These are phyloP conservation scores for Siniperca knerii DNA, from an alignment of 2,113 vertebrate species.

Conservation along the genomic window DNA sequence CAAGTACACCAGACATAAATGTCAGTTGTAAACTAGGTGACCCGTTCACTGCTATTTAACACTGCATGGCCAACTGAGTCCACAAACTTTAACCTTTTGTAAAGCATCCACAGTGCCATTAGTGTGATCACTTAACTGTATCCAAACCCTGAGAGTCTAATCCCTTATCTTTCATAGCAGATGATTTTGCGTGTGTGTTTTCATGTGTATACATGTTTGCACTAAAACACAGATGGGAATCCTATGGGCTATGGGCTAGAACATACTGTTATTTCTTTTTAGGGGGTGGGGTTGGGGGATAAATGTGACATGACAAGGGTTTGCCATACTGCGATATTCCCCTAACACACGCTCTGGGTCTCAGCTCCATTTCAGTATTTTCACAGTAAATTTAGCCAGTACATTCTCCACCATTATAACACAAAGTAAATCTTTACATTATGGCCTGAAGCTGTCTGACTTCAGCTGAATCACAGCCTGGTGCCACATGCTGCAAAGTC, in stretches of 20 bases:
- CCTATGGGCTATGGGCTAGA: conserved; percentile 7
- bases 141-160: conserved; percentile 22
- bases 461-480: conserved; percentile 46
- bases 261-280: conserved; percentile 39
- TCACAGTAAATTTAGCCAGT: conserved; percentile 55
- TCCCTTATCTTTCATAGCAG: conserved; percentile 9
- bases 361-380: conserved; percentile 37
- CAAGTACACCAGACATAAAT: neutral
- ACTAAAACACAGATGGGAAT: conserved; percentile 51
- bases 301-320: conserved; percentile 31
- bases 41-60: conserved; percentile 49
- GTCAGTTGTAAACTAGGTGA: too few species aligned
- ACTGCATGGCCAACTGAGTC: conserved; percentile 27
- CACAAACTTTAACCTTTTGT: conserved; percentile 45
- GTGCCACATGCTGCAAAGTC: conserved; percentile 51
- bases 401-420: conserved; percentile 4
- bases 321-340: conserved; percentile 1
- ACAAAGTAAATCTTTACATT: conserved; percentile 61
- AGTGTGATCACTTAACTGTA: conserved; percentile 33
- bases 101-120: conserved; percentile 21
- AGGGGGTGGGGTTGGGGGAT: neutral
- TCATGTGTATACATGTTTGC: conserved; percentile 17
- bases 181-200: neutral
- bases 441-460: conserved; percentile 48
- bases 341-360: conserved; percentile 22